phyloP scores from a whole-genome alignment of 2,888 invertebrate species.

The Odontocolon sp. region DNA sequence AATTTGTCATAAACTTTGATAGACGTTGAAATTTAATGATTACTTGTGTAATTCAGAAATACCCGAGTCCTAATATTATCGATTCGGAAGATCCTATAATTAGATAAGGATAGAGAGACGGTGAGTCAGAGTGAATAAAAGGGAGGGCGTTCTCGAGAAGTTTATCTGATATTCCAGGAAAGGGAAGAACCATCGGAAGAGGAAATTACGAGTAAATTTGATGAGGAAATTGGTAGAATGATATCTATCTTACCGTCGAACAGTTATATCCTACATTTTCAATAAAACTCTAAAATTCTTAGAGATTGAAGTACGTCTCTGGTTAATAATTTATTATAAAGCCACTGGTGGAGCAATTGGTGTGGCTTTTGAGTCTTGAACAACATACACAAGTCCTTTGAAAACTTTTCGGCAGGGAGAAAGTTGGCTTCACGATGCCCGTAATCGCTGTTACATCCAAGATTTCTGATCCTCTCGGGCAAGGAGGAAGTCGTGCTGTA shows the following conservation, averaged over 20 bases:
- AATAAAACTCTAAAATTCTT: too few species aligned
- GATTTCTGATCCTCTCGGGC: conserved; percentile 17
- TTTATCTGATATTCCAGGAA: conserved; percentile 37
- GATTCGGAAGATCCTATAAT: conserved; percentile 36
- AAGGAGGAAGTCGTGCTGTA: conserved; percentile 24
- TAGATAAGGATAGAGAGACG: conserved; percentile 19
- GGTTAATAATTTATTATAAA: conserved; percentile 19
- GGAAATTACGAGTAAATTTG: conserved; percentile 54
- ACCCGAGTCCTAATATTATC: conserved; percentile 21
- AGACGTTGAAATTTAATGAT: too few species aligned
- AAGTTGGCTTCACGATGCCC: conserved; percentile 25
- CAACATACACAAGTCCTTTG: conserved; percentile 26
- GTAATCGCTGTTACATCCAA: conserved; percentile 12
- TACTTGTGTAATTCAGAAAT: too few species aligned
- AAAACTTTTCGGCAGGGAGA: conserved; percentile 55
- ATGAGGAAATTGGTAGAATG: conserved; percentile 50
- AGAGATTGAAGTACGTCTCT: neutral
- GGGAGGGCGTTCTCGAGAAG: conserved; percentile 29
- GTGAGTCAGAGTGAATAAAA: neutral
- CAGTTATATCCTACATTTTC: too few species aligned
- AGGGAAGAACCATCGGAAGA: conserved; percentile 30
- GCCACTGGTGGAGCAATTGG: conserved; percentile 18
- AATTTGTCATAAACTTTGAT: too few species aligned
- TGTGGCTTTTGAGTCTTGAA: conserved; percentile 24
- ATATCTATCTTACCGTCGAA: conserved; percentile 30